Conservation (phyloP, 2,113 vertebrate genomes). For the Mus pahari region DNA sequence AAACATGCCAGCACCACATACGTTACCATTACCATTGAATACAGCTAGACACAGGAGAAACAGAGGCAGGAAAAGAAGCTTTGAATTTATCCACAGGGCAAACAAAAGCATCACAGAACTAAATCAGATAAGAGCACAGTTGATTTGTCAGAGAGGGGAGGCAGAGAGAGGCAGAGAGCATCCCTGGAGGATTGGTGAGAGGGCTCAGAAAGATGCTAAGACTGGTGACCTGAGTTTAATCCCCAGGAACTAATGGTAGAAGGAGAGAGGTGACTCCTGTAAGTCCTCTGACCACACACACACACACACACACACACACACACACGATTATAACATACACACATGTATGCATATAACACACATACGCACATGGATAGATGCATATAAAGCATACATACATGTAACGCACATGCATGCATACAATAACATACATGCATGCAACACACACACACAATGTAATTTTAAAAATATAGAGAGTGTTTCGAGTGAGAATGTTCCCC, state of each 20-base stretch:
- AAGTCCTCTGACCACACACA: neutral
- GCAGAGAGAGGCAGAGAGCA: neutral
- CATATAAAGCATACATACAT: neutral
- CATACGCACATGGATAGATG: neutral
- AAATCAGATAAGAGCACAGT: neutral
- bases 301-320: no score
- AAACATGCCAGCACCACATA: neutral
- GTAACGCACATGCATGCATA: neutral
- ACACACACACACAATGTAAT: neutral
- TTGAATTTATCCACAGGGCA: neutral
- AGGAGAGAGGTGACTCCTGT: neutral
- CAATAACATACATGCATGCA: no score
- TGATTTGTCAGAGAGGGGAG: neutral
- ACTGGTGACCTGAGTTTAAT: neutral
- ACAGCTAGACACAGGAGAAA: neutral
- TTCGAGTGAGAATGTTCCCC: no score
- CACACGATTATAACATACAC: neutral
- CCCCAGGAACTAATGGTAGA: neutral
- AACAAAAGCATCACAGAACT: neutral
- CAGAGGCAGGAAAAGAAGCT: neutral
- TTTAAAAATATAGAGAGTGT: neutral
- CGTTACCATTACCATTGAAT: neutral
- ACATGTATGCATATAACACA: neutral
- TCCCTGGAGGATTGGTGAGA: neutral
- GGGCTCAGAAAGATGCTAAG: neutral